Conservation (phyloP, 2,888 invertebrate genomes). For the Lordiphosa fenestrarum region DNA sequence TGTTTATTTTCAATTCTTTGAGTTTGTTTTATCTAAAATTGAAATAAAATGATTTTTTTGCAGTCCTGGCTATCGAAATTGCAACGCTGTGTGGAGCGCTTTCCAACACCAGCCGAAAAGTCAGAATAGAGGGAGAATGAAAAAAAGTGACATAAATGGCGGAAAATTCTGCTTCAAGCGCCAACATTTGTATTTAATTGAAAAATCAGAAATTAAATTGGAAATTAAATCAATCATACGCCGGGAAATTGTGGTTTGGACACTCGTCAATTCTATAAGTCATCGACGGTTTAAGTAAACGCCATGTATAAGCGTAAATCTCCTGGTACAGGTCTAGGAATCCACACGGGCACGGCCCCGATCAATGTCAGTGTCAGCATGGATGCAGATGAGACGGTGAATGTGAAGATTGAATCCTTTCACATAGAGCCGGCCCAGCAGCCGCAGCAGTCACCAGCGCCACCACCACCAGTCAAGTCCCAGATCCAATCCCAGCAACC, state of each 20-base stretch:
- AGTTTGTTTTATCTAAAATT: neutral
- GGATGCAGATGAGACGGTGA: slow-evolving; percentile 29
- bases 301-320: slow-evolving; percentile 68
- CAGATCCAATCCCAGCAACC: slow-evolving; percentile 31
- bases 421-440: slow-evolving; percentile 43
- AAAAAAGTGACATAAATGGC: slow-evolving; percentile 79
- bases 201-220: slow-evolving; percentile 22
- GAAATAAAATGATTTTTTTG: neutral
- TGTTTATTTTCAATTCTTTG: no score
- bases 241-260: slow-evolving; percentile 27
- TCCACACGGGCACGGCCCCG: slow-evolving; percentile 29
- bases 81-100: slow-evolving; percentile 6
- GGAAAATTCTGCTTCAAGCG: slow-evolving; percentile 74
- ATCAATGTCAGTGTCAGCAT: slow-evolving; percentile 37
- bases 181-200: slow-evolving; percentile 73
- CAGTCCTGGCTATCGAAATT: neutral
- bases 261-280: neutral
- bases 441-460: slow-evolving; percentile 13
- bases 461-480: slow-evolving; percentile 9
- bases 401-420: slow-evolving; percentile 31
- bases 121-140: slow-evolving; percentile 52
- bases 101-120: slow-evolving; percentile 26
- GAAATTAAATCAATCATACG: slow-evolving; percentile 46
- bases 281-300: slow-evolving; percentile 12
- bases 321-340: slow-evolving; percentile 36